Evolutionary conservation across 2,113 vertebrate species (phyloP), one percentile per base, ranked within the genome.

Genomic region (Plotosus lineatus): DNA sequence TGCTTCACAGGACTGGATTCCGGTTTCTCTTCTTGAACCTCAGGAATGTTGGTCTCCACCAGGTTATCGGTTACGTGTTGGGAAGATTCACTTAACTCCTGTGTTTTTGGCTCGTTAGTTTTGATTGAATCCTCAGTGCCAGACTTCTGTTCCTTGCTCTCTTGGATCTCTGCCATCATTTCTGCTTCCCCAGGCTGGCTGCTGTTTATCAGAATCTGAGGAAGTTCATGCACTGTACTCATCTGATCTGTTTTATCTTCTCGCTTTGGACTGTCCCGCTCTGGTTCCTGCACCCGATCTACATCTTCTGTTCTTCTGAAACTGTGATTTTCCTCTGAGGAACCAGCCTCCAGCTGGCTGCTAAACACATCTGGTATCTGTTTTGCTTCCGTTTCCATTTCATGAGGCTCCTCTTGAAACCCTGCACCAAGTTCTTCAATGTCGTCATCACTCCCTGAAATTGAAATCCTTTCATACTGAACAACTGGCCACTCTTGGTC

Each of bases 161-260:
- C 51, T 42, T 82, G 80, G 36, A 76, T 38, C 28, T 66, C 80
- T 63, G 72, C 48, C 72, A 44, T 73, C 14, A 26, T 44, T n/a
- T 75, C 60, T 38, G 36, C n/a, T 48, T 26, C 40, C 66, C 63
- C 80, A 58, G 61, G 84, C 77, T 42, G 85, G 60, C 58, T 89
- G 80, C 51, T 28, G 12, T 71, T 33, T 79, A 23, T 84, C 9
- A 83, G 82, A 36, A 85, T 88, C n/a, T 82, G 68, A 75, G 87
- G 78, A 60, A 86, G 60, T 23, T 77, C 73, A 31, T 36, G 10
- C 6, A 28, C 48, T 21, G 44, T 66, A 83, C 65, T 74, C 19
- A 81, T 46, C 7, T 38, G 55, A 60, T 81, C 78, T 75, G 63
- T 36, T 66, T 78, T 10, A 19, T 31, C 66, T 31, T 80, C 85